These are phyloP conservation scores for Alexandromys fortis DNA, from an alignment of 2,113 vertebrate species.

Conservation along the genomic window DNA sequence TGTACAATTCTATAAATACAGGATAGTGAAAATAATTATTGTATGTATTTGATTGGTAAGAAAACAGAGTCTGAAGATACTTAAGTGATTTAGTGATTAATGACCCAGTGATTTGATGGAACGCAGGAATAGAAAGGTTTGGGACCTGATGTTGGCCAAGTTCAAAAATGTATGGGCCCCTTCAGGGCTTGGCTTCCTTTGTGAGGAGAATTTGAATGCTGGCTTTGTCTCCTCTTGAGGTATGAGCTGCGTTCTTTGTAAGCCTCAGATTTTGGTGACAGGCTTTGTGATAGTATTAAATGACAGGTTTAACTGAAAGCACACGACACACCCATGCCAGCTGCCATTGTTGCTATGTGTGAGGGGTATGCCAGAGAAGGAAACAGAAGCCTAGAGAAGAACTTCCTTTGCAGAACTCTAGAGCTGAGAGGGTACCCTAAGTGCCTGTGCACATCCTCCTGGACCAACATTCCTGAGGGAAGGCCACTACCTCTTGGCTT, in stretches of 20 bases:
- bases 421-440: background rate
- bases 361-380: slow-evolving; percentile 27
- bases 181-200: background rate
- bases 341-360: background rate
- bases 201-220: background rate
- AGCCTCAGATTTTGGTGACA: background rate
- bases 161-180: background rate
- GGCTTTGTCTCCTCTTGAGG: background rate
- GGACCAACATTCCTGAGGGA: background rate
- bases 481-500: background rate
- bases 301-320: slow-evolving; percentile 5
- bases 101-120: background rate
- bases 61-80: slow-evolving; percentile 12
- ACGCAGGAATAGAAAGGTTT: background rate
- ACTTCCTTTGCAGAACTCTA: background rate
- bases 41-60: background rate
- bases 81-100: background rate
- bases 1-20: background rate
- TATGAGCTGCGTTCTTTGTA: background rate
- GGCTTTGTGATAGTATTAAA: slow-evolving; percentile 15
- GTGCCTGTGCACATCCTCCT: background rate
- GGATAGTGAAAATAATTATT: background rate
- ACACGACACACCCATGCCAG: background rate
- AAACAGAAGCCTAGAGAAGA: background rate
- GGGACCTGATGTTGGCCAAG: background rate